Evolutionary conservation across 2,113 vertebrate genomes (phyloP).

Genomic region (Cromileptes altivelis): DNA sequence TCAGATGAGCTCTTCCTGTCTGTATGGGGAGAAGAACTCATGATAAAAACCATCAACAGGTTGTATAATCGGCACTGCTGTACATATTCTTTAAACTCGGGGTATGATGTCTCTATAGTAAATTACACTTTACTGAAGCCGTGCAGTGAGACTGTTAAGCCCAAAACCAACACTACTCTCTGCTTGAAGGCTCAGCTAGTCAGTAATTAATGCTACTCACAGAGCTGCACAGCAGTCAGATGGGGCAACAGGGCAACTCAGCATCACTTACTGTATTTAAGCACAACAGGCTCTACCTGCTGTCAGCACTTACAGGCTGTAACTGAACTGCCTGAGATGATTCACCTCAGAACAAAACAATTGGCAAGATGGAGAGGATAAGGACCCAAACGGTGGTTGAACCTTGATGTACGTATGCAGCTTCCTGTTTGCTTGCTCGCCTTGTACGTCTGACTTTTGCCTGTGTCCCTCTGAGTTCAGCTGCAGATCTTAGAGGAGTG

Average conservation of each 20-base stretch:
- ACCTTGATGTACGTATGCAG: conserved; percentile 45
- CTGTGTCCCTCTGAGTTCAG: conserved; percentile 23
- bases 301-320: neutral
- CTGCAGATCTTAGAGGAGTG: neutral
- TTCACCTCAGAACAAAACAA: conserved; percentile 11
- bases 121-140: conserved; percentile 21
- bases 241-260: neutral
- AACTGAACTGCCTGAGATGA: conserved; percentile 2
- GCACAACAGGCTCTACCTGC: neutral
- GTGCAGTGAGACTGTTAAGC: neutral
- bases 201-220: conserved; percentile 22
- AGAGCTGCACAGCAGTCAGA: neutral
- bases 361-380: conserved; percentile 64
- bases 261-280: neutral
- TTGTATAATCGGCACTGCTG: conserved; percentile 1
- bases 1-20: conserved; percentile 52
- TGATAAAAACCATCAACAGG: neutral
- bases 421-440: conserved; percentile 81
- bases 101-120: conserved; percentile 4
- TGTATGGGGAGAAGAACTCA: conserved; percentile 18
- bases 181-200: conserved; percentile 13
- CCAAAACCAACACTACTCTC: neutral
- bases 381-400: conserved; percentile 72
- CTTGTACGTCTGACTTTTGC: conserved; percentile 20
- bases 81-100: conserved; percentile 5